Conservation (phyloP, 2,113 vertebrate genomes). For the Hippocampus zosterae region DNA sequence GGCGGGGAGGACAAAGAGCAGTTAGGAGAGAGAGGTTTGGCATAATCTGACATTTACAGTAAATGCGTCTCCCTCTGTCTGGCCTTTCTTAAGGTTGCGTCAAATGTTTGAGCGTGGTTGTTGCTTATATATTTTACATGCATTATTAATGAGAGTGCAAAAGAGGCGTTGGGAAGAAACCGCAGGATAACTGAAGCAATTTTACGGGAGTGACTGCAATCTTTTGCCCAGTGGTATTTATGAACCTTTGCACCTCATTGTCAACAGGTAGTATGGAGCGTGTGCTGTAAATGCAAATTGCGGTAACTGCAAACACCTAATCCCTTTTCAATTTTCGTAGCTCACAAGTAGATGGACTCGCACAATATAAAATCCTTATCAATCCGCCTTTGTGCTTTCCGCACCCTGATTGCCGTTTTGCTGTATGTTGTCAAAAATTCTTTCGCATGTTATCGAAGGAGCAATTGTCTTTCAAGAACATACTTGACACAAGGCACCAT, state of each 20-base stretch:
- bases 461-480: too few species aligned
- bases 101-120: slow-evolving; percentile 15
- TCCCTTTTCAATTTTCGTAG: too few species aligned
- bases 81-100: slow-evolving; percentile 20
- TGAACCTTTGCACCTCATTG: slow-evolving; percentile 9
- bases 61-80: slow-evolving; percentile 24
- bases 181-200: slow-evolving; percentile 6
- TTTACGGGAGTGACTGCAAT: slow-evolving; percentile 14
- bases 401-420: too few species aligned
- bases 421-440: too few species aligned
- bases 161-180: slow-evolving; percentile 8
- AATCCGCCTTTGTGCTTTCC: too few species aligned
- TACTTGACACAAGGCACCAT: too few species aligned
- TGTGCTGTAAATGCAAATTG: slow-evolving; percentile 17
- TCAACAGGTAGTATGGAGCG: slow-evolving; percentile 13
- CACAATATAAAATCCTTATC: too few species aligned
- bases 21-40: slow-evolving; percentile 37
- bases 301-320: not conserved
- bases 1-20: slow-evolving; percentile 23
- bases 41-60: slow-evolving; percentile 46
- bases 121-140: slow-evolving; percentile 26
- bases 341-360: too few species aligned
- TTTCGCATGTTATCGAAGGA: too few species aligned
- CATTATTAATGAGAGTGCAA: slow-evolving; percentile 19
- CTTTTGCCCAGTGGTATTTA: slow-evolving; percentile 9